Evolutionary conservation across 1,140 invertebrate genomes (phyloP), one percentile per base, ranked within the genome.

Genomic region (Tetragnatha versicolor): DNA sequence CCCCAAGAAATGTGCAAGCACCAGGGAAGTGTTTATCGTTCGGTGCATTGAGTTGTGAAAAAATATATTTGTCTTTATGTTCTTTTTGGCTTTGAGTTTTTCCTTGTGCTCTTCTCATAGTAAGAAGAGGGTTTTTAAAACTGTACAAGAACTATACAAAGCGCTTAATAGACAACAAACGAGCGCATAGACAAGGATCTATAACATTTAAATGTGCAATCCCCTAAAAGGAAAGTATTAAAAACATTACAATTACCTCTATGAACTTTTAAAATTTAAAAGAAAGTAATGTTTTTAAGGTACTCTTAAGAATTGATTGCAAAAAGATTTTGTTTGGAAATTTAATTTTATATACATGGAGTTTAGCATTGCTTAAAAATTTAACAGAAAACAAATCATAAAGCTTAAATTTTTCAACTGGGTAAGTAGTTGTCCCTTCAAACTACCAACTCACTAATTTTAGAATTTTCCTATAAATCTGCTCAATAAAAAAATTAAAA

Each of bases 401-500:
- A 51, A 69, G 47, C 29, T 69, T 69, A 10, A 29, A 70, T 35
- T 70, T 70, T 70, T 55, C 49, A 70, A 70, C 47, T 51, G 33
- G 9, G 49, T 55, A 53, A 70, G 31, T 53, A 53, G 31, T 20
- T 33, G 22, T 39, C 61, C 61, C 45, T 65, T 45, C 35, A 65
- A 65, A 65, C 35, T 37, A 65, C 17, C n/a, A 65, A 65, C 61
- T 65, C 61, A 65, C 29, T 65, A 65, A 33, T 47, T 47, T 17
- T 31, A 29, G 45, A 51, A 20, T n/a, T n/a, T 63, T 75, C 20
- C n/a, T 39, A 75, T 75, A 75, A 75, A 75, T 63, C 63, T 75
- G 72, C 72, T 63, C 58, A 75, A 75, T 75, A 75, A 75, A 75
- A 75, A 70, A 70, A 53, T 70, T 70, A 70, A 49, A 58, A 75